Evolutionary conservation across 2,113 vertebrate genomes (phyloP), one percentile per base, ranked within the genome.

Genomic region (Pomatorhinus ruficollis): DNA sequence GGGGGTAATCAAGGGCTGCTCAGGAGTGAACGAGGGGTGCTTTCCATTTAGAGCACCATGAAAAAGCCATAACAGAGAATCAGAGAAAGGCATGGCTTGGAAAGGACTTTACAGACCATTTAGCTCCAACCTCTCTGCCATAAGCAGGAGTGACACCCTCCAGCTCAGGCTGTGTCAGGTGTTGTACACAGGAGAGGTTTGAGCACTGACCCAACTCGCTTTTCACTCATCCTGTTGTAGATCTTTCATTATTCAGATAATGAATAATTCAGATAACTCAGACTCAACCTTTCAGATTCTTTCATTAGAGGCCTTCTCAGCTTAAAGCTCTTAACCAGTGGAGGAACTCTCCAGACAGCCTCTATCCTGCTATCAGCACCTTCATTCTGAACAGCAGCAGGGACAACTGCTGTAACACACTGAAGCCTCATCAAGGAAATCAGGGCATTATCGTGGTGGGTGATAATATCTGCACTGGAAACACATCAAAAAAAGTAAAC

Each of bases 101-200:
- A 63, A 54, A 15, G 37, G 15, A 33, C 18, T 18, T 22, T 8
- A 31, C 47, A 61, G 47, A 39, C 11, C 47, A 13, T 37, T 15
- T 2, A 9, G 20, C 2, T 24, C 47, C 84, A 53, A 6, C 9
- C 39, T 15, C 53, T 31, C 14, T 53, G 18, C 27, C 44, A 7
- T 3, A 10, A 37, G 31, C 0, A 44, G 21, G 12, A 16, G 33
- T n/a, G 35, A 6, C 44, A n/a, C 30, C 19, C 50, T 4, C 4
- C 1, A 27, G 37, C 33, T 53, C 45, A 12, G 72, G 33, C 33
- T 33, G 21, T 8, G 33, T 11, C 72, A 33, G 28, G 9, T 28
- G 39, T 0, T 52, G 45, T 1, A 8, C 37, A 12, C 54, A 61
- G 31, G 18, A 61, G 15, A 81, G 33, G 5, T 10, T 3, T 37